phyloP scores from a whole-genome alignment of 2,113 vertebrate species.

The Alligator mississippiensis region DNA sequence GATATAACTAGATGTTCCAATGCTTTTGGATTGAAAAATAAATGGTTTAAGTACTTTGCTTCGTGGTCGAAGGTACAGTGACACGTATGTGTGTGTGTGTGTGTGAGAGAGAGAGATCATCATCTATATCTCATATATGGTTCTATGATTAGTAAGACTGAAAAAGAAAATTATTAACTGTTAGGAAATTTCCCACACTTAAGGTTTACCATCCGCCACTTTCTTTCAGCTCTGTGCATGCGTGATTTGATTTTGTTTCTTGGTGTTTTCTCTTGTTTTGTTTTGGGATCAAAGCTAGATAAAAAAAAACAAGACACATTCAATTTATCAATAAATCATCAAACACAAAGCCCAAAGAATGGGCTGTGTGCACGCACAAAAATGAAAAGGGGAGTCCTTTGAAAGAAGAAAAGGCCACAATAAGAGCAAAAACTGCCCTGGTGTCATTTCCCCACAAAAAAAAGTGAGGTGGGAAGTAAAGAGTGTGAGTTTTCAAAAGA shows the following conservation, averaged over 20 bases:
- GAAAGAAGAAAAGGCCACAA: conserved; percentile 52
- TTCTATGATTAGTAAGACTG: not conserved
- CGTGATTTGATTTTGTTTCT: not conserved
- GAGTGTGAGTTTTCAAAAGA: conserved; percentile 33
- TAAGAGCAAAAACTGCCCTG: not conserved
- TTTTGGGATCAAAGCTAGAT: not conserved
- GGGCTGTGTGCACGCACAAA: not conserved
- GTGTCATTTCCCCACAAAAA: conserved; percentile 29
- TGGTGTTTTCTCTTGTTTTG: not conserved
- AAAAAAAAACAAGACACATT: conserved; percentile 24
- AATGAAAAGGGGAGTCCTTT: conserved; percentile 11
- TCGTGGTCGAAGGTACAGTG: not conserved
- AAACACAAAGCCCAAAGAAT: conserved; percentile 24
- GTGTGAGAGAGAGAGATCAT: too few species aligned
- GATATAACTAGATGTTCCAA: not conserved
- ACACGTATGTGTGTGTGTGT: accelerated
- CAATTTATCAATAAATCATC: conserved; percentile 68
- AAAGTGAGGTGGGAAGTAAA: conserved; percentile 25
- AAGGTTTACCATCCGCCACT: not conserved
- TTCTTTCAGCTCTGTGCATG: not conserved
- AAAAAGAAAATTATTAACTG: not conserved
- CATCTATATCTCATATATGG: accelerated
- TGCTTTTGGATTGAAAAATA: not conserved
- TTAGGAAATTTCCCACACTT: not conserved
- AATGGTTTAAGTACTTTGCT: not conserved